Base-by-base conservation (phyloP, 2,888 invertebrate genomes). In the Amblyteles armatorius region DNA sequence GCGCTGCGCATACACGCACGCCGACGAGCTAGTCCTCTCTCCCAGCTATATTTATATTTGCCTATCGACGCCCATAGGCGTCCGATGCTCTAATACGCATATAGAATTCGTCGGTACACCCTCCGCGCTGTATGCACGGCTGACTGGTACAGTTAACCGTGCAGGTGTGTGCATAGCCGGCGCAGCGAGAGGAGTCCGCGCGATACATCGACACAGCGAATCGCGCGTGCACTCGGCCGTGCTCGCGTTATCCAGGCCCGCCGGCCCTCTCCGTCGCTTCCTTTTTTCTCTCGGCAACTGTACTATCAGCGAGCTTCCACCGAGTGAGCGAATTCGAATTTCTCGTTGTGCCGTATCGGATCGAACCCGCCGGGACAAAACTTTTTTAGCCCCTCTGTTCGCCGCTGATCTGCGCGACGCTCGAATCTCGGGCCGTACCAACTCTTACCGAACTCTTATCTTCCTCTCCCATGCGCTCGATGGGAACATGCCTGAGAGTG, bases 321-420 rank as follows among this genome's bases (percentile, higher is more conserved):
- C 82, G 87, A 79, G 74, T 81, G 84, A 84, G 81, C 86, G 87
- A 88, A 86, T 88, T 87, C 86, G 84, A 86, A 87, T 87, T 63
- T 84, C 85, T 82, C 88, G 84, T 85, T 86, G 82, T 85, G 82
- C 85, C 88, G 83, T 87, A 87, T 87, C 87, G 86, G 85, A 86
- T 86, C 87, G 84, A 79, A 83, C 86, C 87, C 84, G 57, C 76
- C 78, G 57, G 85, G 82, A 73, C 85, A 79, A 77, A 81, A 83
- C 84, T 82, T 86, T 67, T 57, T 33, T 26, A 26, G 16, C 16
- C 16, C 57, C 48, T 50, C 40, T 11, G 22, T 71, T 63, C 60
- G 5, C 16, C 33, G 6, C 52, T 55, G 52, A 55, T 55, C 19
- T 55, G 52, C 3, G n/a, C 29, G 26, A 29, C n/a, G 63, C 29